Evolutionary conservation across 30 jellyfish, hydroid and myxozoan species (phyloP).

Genomic region (Sanderia malayensis): DNA sequence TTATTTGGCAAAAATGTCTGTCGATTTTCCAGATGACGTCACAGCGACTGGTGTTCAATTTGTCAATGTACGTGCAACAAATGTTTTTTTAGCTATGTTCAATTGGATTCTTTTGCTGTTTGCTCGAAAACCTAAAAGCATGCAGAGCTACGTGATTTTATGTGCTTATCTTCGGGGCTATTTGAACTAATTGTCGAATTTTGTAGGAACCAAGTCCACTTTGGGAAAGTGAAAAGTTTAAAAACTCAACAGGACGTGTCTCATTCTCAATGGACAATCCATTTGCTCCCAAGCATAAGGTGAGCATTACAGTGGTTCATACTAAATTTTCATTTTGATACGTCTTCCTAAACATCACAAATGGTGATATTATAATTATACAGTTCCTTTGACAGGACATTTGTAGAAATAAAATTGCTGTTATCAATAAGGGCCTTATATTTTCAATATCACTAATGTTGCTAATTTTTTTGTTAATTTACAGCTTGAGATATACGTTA

Average conservation of each 20-base stretch:
- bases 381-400: no score
- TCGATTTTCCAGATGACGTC: constrained; percentile 46
- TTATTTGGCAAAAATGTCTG: constrained; percentile 42
- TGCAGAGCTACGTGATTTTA: no score
- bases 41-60: constrained; percentile 60
- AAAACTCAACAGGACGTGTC: constrained; percentile 30
- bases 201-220: constrained; percentile 54
- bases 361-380: no score
- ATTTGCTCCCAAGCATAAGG: constrained; percentile 22
- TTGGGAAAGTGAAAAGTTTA: constrained; percentile 45
- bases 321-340: no score
- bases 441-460: no score
- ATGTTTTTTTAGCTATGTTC: no score
- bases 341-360: no score
- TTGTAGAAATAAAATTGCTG: no score
- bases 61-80: constrained; percentile 35
- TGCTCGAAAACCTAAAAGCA: no score
- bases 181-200: background rate
- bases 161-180: background rate
- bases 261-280: constrained; percentile 59
- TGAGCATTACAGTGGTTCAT: no score
- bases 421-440: background rate
- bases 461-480: constrained; percentile 7
- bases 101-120: no score
- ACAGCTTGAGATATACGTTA: constrained; percentile 37